Conservation (phyloP, 2,113 vertebrate genomes). For the Corvus cornix region DNA sequence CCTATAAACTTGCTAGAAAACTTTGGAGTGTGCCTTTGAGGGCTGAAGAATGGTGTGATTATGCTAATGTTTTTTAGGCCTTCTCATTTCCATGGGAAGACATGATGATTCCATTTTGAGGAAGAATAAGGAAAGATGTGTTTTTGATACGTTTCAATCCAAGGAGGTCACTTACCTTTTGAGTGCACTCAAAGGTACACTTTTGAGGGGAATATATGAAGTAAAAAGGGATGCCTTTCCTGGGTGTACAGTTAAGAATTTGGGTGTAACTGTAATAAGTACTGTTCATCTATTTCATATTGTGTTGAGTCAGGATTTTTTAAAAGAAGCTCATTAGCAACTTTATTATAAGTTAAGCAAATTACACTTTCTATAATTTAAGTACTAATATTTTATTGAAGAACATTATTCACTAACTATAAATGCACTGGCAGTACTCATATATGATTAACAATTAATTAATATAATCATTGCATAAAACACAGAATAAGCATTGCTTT, state of each 20-base stretch:
- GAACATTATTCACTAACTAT: neutral
- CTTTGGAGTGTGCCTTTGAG: neutral
- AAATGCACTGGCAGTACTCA: neutral
- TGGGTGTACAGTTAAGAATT: neutral
- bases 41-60: neutral
- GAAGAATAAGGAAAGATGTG: neutral
- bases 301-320: neutral
- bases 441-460: neutral
- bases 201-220: neutral
- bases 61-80: neutral
- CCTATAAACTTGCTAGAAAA: neutral
- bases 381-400: constrained; percentile 2
- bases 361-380: neutral
- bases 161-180: neutral
- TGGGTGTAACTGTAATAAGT: neutral
- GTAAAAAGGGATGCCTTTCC: neutral
- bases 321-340: neutral
- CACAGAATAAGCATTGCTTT: neutral
- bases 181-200: neutral
- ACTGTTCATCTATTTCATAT: neutral
- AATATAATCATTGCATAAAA: neutral
- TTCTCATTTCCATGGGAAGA: neutral
- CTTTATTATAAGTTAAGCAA: neutral
- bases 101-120: neutral
- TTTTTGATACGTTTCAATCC: neutral